Percentiles rank a stretch among this genome's conserved stretches.
These are phyloP conservation scores for Mizuhopecten yessoensis DNA, from an alignment of 1,140 invertebrate species.

Conservation along the genomic window DNA sequence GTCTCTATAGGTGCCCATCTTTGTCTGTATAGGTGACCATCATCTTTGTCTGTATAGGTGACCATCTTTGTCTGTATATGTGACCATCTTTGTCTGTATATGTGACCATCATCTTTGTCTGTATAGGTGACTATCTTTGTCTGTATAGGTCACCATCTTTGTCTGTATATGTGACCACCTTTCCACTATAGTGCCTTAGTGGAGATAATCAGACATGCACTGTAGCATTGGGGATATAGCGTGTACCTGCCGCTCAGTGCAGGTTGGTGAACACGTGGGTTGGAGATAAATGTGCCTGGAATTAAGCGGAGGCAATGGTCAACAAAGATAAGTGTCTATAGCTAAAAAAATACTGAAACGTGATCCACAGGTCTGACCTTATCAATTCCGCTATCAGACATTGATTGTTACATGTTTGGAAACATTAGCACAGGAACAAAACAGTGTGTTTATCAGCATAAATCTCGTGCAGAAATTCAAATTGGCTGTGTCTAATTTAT, in stretches of 20 bases:
- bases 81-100: too few relatives aligned
- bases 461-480: conserved; percentile 38
- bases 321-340: background rate
- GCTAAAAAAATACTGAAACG: conserved; percentile 15
- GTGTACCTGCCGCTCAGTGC: conserved; percentile 11
- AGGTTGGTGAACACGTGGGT: conserved; percentile 25
- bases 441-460: background rate
- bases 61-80: background rate
- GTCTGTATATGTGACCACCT: background rate
- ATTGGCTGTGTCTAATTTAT: conserved; percentile 30
- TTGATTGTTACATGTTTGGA: conserved; percentile 19
- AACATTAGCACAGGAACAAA: conserved; percentile 13
- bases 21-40: too few relatives aligned
- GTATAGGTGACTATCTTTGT: background rate
- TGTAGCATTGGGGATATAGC: background rate
- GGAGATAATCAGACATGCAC: conserved; percentile 16
- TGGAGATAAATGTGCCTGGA: conserved; percentile 6
- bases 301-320: conserved; percentile 30
- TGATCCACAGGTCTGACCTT: background rate
- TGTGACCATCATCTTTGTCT: too few relatives aligned
- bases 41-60: too few relatives aligned
- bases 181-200: background rate
- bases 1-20: background rate
- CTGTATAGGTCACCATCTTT: too few relatives aligned
- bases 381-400: background rate